Evolutionary conservation across 2,888 invertebrate species (phyloP).

Genomic region (Maniola hyperantus): DNA sequence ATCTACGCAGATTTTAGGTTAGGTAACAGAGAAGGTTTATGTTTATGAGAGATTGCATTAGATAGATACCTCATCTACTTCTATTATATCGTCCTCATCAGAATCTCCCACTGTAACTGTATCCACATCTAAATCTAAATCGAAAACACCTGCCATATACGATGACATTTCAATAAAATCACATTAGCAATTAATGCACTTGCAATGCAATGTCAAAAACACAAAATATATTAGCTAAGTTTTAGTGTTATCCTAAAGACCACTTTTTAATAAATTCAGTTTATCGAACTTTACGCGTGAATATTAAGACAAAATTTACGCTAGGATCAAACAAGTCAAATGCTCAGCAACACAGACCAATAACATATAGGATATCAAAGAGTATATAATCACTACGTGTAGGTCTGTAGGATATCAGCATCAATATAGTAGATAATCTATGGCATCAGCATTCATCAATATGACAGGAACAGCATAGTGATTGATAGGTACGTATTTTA

Average conservation of each 20-base stretch:
- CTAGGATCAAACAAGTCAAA: conserved; percentile 42
- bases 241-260: not conserved
- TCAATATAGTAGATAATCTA: too few species aligned
- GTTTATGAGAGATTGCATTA: conserved; percentile 19
- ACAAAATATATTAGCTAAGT: conserved; percentile 3
- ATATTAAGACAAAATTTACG: conserved; percentile 24
- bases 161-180: conserved; percentile 82
- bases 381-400: too few species aligned
- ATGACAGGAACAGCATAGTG: too few species aligned
- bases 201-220: conserved; percentile 45
- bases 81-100: conserved; percentile 95
- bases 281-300: conserved; percentile 21
- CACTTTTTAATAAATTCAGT: conserved; percentile 12
- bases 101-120: conserved; percentile 86
- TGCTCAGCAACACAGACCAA: conserved; percentile 37
- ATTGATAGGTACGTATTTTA: too few species aligned
- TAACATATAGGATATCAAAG: too few species aligned
- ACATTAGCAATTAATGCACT: conserved; percentile 69
- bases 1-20: conserved; percentile 33
- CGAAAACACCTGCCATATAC: conserved; percentile 94
- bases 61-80: conserved; percentile 90
- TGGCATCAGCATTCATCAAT: too few species aligned
- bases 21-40: conserved; percentile 4
- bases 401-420: too few species aligned
- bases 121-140: conserved; percentile 91